phyloP scores from a whole-genome alignment of 2,888 invertebrate genomes.

The Pachycephus smyrnensis region DNA sequence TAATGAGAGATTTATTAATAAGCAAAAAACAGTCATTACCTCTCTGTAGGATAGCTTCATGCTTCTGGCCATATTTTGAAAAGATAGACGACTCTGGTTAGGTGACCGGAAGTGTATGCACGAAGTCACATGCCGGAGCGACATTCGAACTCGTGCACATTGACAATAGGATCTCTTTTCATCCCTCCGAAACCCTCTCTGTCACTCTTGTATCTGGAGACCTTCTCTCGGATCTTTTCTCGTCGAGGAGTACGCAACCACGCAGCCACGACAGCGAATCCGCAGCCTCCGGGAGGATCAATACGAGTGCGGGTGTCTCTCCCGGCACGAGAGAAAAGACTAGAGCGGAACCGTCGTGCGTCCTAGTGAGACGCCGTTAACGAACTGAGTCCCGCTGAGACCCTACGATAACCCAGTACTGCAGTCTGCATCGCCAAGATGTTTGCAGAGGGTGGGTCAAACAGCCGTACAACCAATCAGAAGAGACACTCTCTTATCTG shows the following conservation, averaged over 20 bases:
- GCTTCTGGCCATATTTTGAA: background rate
- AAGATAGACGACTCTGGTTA: background rate
- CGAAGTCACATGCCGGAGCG: background rate
- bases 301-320: slow-evolving; percentile 3
- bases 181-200: background rate
- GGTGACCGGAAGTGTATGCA: background rate
- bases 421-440: background rate
- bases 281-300: slow-evolving; percentile 12
- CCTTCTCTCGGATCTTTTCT: background rate
- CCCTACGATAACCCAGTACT: background rate
- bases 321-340: background rate
- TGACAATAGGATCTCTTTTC: background rate
- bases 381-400: slow-evolving; percentile 14
- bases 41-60: background rate
- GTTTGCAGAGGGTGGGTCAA: background rate
- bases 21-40: background rate
- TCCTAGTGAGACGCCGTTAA: slow-evolving; percentile 15
- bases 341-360: background rate
- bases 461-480: slow-evolving; percentile 1
- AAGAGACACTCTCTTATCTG: background rate
- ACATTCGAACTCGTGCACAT: background rate
- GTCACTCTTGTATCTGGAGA: background rate
- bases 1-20: background rate
- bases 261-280: background rate
- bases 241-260: background rate